Conservation (phyloP, 2,888 invertebrate genomes). For the Clistopyga incitator region DNA sequence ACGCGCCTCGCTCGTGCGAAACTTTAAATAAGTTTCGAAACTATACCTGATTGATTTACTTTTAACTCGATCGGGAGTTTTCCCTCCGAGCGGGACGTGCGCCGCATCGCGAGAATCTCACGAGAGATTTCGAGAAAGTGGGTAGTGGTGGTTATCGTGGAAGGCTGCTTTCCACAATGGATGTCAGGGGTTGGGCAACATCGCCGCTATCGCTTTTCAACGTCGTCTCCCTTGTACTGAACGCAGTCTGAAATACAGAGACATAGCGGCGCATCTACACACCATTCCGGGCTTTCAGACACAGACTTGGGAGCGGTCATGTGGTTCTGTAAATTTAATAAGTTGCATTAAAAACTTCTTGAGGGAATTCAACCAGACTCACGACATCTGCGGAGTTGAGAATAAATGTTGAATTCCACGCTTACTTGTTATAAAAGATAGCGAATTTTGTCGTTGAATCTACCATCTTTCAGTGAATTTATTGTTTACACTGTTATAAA, state of each 20-base stretch:
- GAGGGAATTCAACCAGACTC: neutral
- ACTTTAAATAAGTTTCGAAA: slow-evolving; percentile 78
- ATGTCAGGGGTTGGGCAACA: neutral
- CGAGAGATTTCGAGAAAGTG: slow-evolving; percentile 45
- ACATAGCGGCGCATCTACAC: neutral
- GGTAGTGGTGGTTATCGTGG: slow-evolving; percentile 27
- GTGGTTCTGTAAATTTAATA: slow-evolving; percentile 8
- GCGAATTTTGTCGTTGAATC: neutral
- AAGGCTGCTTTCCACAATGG: neutral
- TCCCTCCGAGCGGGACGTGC: slow-evolving; percentile 45
- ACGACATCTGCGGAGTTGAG: neutral
- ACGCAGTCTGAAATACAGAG: neutral
- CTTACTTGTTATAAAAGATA: neutral
- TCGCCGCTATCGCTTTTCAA: neutral
- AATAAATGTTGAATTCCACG: neutral
- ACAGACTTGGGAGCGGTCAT: neutral
- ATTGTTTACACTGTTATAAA: too few relatives aligned
- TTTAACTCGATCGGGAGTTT: slow-evolving; percentile 76
- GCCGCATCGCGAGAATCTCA: slow-evolving; percentile 60
- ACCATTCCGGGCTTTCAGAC: neutral
- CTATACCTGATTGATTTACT: slow-evolving; percentile 80
- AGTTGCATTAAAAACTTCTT: slow-evolving; percentile 14
- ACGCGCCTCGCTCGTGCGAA: slow-evolving; percentile 64
- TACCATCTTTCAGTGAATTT: neutral
- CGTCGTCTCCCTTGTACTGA: neutral